phyloP scores from a whole-genome alignment of 2,888 invertebrate species.

The Nephrotoma flavescens region DNA sequence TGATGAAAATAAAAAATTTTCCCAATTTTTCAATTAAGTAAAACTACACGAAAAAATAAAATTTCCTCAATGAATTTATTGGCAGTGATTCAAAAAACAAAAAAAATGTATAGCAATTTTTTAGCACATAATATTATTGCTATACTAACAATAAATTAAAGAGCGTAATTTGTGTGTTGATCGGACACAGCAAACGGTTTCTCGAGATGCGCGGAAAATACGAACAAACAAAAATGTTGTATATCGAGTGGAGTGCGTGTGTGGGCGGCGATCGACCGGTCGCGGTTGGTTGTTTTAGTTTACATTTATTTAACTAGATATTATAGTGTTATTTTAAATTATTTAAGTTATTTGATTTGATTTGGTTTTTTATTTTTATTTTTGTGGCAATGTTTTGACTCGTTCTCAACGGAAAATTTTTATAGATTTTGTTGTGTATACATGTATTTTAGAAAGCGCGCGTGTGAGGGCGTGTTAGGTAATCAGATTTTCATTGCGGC shows the following conservation, averaged over 20 bases:
- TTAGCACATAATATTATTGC: not conserved
- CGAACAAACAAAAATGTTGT: not conserved
- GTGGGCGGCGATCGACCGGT: not conserved
- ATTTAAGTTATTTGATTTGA: not conserved
- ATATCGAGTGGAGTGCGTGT: not conserved
- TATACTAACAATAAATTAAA: not conserved
- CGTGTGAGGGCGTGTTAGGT: not conserved
- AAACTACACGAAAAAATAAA: not conserved
- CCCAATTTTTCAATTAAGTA: not conserved
- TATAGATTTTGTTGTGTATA: not conserved
- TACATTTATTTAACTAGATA: not conserved
- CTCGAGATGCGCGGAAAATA: not conserved
- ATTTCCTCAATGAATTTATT: not conserved
- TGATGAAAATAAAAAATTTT: not conserved
- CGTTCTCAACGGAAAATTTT: not conserved
- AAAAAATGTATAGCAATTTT: not conserved
- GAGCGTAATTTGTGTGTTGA: not conserved
- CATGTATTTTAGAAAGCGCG: not conserved
- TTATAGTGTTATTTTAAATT: too few species aligned
- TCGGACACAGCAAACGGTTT: not conserved
- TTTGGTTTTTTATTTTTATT: not conserved
- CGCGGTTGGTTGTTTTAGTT: not conserved
- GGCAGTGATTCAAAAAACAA: not conserved
- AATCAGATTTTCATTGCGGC: not conserved
- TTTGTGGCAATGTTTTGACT: not conserved